Percentiles rank a stretch among this genome's conserved stretches.
These are phyloP conservation scores for Drosophila jambulina DNA, from an alignment of 1,140 invertebrate genomes.

Conservation along the genomic window DNA sequence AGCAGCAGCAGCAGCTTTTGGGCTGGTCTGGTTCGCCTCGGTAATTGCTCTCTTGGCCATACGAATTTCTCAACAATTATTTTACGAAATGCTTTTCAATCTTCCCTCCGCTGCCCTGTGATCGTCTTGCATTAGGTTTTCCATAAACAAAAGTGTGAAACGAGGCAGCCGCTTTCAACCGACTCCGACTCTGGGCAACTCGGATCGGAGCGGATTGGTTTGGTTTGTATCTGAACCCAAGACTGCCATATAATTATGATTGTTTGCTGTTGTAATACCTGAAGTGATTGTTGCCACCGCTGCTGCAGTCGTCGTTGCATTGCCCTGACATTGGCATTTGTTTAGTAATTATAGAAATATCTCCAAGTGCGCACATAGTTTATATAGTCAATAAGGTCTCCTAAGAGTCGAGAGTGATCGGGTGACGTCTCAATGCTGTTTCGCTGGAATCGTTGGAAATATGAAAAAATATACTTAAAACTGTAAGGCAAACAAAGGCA, in stretches of 20 bases:
- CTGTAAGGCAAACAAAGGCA: slow-evolving; percentile 33
- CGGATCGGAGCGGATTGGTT: slow-evolving; percentile 6
- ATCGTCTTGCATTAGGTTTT: slow-evolving; percentile 64
- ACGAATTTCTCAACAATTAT: slow-evolving; percentile 82
- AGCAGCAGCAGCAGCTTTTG: slow-evolving; percentile 17
- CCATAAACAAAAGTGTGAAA: slow-evolving; percentile 74
- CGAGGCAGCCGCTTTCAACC: slow-evolving; percentile 51
- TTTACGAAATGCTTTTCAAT: slow-evolving; percentile 80
- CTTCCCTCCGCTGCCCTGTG: slow-evolving; percentile 9
- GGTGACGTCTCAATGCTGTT: slow-evolving; percentile 74
- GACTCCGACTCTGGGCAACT: slow-evolving; percentile 33
- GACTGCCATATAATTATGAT: slow-evolving; percentile 70
- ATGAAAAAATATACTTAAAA: slow-evolving; percentile 35
- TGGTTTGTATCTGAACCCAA: slow-evolving; percentile 25
- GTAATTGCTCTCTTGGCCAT: slow-evolving; percentile 60
- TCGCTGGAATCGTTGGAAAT: slow-evolving; percentile 18
- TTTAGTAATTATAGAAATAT: slow-evolving; percentile 77
- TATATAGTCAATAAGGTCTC: slow-evolving; percentile 62
- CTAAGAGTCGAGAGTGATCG: slow-evolving; percentile 49
- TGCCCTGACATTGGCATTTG: slow-evolving; percentile 74
- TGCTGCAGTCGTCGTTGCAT: slow-evolving; percentile 25
- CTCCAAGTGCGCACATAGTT: slow-evolving; percentile 51
- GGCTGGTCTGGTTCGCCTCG: slow-evolving; percentile 35
- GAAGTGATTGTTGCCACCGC: slow-evolving; percentile 46
- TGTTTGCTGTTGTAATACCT: slow-evolving; percentile 52